phyloP scores from a whole-genome alignment of 2,113 vertebrate genomes.

The Nycticebus coucang region DNA sequence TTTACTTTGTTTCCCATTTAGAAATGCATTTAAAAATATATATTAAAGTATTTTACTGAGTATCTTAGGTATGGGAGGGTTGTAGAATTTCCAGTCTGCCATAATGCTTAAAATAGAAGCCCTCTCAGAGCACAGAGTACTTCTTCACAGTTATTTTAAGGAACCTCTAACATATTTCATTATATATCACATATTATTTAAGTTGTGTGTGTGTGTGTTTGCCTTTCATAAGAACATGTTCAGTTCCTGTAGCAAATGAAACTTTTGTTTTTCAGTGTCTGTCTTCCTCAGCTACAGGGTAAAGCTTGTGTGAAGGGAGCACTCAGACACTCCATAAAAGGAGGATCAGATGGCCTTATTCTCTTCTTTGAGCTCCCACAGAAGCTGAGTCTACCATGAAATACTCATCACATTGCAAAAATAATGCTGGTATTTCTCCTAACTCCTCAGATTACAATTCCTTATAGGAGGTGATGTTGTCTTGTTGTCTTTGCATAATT shows the following conservation, averaged over 20 bases:
- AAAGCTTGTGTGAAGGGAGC: not conserved
- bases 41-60: constrained; percentile 16
- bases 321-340: not conserved
- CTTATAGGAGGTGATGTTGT: not conserved
- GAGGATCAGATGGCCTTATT: not conserved
- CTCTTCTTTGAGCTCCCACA: not conserved
- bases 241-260: not conserved
- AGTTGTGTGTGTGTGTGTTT: not conserved
- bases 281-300: not conserved
- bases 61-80: not conserved
- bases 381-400: not conserved
- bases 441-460: not conserved
- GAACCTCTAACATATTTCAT: not conserved
- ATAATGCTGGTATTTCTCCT: not conserved
- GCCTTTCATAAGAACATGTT: not conserved
- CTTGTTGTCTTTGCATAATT: not conserved
- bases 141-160: constrained; percentile 26
- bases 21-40: not conserved
- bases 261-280: not conserved
- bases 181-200: not conserved
- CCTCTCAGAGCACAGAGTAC: not conserved
- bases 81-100: constrained; percentile 1
- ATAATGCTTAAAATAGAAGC: not conserved
- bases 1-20: not conserved
- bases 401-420: not conserved